Evolutionary conservation across 2,113 vertebrate species (phyloP).

Genomic region (Columba livia): DNA sequence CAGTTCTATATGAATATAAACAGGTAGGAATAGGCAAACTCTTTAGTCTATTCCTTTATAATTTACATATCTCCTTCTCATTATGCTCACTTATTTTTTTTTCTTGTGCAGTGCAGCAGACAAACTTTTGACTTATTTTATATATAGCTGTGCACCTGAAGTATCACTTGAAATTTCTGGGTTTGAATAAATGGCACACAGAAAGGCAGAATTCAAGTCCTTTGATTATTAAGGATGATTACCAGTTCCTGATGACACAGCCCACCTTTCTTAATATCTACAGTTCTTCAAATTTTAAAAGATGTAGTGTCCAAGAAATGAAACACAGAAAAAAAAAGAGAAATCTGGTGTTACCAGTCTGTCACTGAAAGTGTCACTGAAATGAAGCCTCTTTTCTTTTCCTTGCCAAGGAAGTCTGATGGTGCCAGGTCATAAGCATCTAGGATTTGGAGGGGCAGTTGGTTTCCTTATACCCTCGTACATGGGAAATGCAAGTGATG

Average conservation of each 20-base stretch:
- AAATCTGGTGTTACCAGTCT: not conserved
- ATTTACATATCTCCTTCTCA: not conserved
- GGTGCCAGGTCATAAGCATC: not conserved
- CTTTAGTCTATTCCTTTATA: not conserved
- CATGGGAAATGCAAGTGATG: not conserved
- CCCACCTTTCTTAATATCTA: not conserved
- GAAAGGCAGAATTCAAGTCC: not conserved
- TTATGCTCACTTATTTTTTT: not conserved
- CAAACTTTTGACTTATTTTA: not conserved
- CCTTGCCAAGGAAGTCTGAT: not conserved
- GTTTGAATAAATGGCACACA: not conserved
- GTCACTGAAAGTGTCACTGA: not conserved
- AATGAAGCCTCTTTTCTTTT: not conserved
- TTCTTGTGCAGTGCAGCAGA: not conserved
- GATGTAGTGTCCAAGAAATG: not conserved
- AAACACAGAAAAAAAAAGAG: not conserved
- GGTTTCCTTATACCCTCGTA: not conserved
- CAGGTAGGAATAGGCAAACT: not conserved
- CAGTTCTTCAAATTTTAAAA: not conserved
- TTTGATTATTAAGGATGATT: not conserved
- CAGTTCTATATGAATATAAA: not conserved
- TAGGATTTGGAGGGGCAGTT: not conserved
- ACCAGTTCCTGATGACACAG: not conserved
- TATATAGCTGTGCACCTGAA: not conserved
- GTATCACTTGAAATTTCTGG: not conserved